These are phyloP conservation scores for Aleadryas rufinucha DNA, from an alignment of 2,113 vertebrate species.

Conservation along the genomic window DNA sequence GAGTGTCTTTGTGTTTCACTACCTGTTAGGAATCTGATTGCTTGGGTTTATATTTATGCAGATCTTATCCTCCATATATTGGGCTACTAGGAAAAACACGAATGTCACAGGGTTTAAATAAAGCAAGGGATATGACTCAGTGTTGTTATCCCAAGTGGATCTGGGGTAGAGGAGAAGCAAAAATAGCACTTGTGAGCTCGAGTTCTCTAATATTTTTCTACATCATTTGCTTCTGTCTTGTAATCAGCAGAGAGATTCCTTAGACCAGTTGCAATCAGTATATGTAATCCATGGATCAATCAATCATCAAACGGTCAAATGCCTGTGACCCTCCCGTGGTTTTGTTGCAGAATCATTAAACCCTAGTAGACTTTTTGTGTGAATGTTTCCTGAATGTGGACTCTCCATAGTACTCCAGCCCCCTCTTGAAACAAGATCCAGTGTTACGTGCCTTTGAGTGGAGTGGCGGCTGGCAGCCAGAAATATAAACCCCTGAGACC, in stretches of 20 bases:
- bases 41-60: not conserved
- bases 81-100: not conserved
- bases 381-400: not conserved
- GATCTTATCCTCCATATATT: not conserved
- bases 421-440: not conserved
- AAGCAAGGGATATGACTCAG: slow-evolving; percentile 1
- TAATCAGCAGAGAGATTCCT: not conserved
- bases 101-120: not conserved
- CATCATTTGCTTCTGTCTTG: not conserved
- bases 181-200: not conserved
- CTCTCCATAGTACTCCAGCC: not conserved
- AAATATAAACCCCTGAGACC: not conserved
- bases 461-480: not conserved
- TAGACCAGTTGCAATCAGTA: not conserved
- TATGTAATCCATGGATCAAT: not conserved
- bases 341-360: not conserved
- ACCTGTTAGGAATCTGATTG: not conserved
- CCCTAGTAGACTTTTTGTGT: not conserved
- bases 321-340: not conserved
- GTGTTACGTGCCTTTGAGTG: not conserved
- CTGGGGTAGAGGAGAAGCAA: not conserved
- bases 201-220: not conserved
- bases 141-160: not conserved
- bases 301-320: not conserved
- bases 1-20: not conserved